These are phyloP conservation scores for Colostygia pectinataria DNA, from an alignment of 2,888 invertebrate species.

Conservation along the genomic window DNA sequence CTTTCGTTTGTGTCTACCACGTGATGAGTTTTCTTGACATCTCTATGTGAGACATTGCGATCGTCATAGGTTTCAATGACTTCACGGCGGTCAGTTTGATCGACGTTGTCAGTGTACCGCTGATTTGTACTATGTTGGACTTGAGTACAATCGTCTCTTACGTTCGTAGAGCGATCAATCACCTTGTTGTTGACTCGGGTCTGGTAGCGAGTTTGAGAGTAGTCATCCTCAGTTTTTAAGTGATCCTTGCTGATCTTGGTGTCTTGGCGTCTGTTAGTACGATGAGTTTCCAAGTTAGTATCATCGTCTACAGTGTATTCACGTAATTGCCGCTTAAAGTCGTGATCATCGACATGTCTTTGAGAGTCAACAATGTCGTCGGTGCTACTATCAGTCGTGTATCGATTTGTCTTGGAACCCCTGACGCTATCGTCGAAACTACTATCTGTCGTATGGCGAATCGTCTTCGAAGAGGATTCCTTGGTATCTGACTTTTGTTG, in stretches of 20 bases:
- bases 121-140: conserved; percentile 31
- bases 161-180: conserved; percentile 32
- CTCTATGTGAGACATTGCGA: conserved; percentile 32
- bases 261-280: conserved; percentile 20
- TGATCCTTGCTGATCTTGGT: conserved; percentile 36
- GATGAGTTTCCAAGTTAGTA: conserved; percentile 38
- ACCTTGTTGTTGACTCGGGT: conserved; percentile 34
- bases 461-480: conserved; percentile 53
- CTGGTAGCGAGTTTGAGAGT: conserved; percentile 28
- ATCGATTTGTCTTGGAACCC: conserved; percentile 47
- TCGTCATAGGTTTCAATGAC: conserved; percentile 32
- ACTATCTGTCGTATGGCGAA: conserved; percentile 47
- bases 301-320: conserved; percentile 41
- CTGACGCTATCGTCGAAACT: conserved; percentile 30
- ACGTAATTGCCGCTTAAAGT: conserved; percentile 53
- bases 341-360: conserved; percentile 60
- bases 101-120: conserved; percentile 37
- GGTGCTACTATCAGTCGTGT: conserved; percentile 45
- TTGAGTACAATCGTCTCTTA: conserved; percentile 35
- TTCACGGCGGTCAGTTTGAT: conserved; percentile 43
- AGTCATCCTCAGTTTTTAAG: conserved; percentile 35
- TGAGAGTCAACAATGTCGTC: conserved; percentile 65
- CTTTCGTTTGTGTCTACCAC: conserved; percentile 33
- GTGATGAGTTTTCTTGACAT: conserved; percentile 44
- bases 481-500: conserved; percentile 53